A percentile compares a stretch with the other conserved stretches of the same genome.
Conservation (phyloP, 2,888 invertebrate genomes). For the Tetragonula carbonaria region DNA sequence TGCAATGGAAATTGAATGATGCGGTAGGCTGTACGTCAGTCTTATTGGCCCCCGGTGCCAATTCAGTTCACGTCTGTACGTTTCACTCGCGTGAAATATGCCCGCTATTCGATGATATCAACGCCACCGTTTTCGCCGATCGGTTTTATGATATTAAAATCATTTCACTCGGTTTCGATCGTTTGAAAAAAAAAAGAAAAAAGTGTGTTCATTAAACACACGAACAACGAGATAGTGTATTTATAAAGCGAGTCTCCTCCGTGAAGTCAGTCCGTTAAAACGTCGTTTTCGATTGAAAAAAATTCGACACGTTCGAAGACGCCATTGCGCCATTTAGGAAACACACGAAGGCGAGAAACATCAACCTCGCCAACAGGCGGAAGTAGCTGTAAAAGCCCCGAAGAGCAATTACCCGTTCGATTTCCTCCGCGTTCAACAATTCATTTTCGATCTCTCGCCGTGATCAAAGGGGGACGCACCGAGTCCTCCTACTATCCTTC, state of each 20-base stretch:
- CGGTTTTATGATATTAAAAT: not conserved
- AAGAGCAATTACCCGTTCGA: slow-evolving; percentile 1
- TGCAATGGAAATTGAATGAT: slow-evolving; percentile 9
- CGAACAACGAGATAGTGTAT: too few species aligned
- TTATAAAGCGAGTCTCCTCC: too few species aligned
- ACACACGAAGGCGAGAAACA: too few species aligned
- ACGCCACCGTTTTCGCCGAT: too few species aligned
- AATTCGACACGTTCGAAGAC: not conserved
- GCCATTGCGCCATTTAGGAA: too few species aligned
- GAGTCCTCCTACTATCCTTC: not conserved
- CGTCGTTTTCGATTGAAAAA: too few species aligned
- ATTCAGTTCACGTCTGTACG: not conserved
- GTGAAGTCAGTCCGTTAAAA: too few species aligned
- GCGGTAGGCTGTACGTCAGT: not conserved
- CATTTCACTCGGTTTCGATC: not conserved
- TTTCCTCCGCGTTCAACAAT: not conserved
- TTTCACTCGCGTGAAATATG: not conserved
- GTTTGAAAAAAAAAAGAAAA: not conserved
- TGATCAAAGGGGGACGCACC: not conserved
- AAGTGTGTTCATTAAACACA: too few species aligned
- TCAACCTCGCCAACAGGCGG: not conserved
- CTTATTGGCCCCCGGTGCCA: not conserved
- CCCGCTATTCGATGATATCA: not conserved
- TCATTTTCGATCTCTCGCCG: not conserved
- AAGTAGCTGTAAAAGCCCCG: not conserved